These are phyloP conservation scores for Criorhina ranunculi DNA, from an alignment of 2,888 invertebrate species.

Conservation along the genomic window DNA sequence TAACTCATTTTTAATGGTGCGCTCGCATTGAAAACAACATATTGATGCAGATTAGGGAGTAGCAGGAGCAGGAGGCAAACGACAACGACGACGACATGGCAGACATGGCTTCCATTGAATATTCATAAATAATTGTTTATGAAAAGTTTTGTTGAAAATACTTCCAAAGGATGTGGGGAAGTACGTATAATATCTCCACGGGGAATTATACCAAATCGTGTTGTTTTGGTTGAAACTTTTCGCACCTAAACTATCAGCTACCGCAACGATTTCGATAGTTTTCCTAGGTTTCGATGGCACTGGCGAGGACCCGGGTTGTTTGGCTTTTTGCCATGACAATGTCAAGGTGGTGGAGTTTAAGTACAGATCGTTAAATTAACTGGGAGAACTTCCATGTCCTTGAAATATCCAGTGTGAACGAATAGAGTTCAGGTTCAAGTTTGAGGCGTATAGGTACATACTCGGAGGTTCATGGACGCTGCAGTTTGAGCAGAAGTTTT, in stretches of 20 bases:
- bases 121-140: constrained; percentile 72
- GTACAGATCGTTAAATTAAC: constrained; percentile 32
- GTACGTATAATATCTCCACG: not conserved
- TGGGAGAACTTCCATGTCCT: not conserved
- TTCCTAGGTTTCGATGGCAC: too few species aligned
- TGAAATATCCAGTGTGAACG: not conserved
- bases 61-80: not conserved
- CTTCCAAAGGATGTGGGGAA: constrained; percentile 12
- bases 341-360: constrained; percentile 26
- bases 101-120: constrained; percentile 45
- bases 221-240: constrained; percentile 52
- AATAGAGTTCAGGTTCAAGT: constrained; percentile 66
- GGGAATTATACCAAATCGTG: constrained; percentile 36
- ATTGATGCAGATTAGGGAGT: constrained; percentile 9
- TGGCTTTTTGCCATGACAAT: constrained; percentile 65
- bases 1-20: constrained; percentile 62
- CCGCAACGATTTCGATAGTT: not conserved
- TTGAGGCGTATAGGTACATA: constrained; percentile 45
- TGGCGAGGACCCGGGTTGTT: constrained; percentile 7
- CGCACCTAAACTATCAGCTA: constrained; percentile 37
- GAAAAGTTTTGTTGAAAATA: constrained; percentile 58
- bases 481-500: not conserved
- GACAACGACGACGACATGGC: not conserved
- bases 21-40: constrained; percentile 47
- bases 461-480: constrained; percentile 26